phyloP scores from a whole-genome alignment of 2,888 invertebrate species.

The Acanthosepion pharaonis region DNA sequence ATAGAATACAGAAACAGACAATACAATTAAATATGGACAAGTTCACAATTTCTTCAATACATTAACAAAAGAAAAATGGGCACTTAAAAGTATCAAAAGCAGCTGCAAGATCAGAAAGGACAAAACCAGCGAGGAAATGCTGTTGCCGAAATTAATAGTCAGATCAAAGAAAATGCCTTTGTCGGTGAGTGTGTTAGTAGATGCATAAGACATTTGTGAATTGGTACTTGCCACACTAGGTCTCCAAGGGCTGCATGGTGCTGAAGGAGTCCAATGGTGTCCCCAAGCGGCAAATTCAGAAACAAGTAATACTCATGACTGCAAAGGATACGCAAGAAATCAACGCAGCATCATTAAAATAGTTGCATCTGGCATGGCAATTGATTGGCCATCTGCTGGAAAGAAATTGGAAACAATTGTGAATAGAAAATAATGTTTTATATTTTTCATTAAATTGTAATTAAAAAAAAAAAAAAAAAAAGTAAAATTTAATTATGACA shows the following conservation, averaged over 20 bases:
- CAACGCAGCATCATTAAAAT: constrained; percentile 79
- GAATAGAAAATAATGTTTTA: neutral
- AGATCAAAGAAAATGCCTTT: constrained; percentile 79
- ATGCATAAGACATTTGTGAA: constrained; percentile 79
- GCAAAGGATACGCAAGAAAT: constrained; percentile 92
- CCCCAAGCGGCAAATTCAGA: constrained; percentile 87
- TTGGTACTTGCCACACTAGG: constrained; percentile 82
- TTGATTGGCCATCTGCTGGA: constrained; percentile 72
- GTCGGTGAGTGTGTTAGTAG: constrained; percentile 77
- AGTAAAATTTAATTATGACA: too few species aligned
- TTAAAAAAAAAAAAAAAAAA: too few species aligned
- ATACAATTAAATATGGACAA: too few species aligned
- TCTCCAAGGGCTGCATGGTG: constrained; percentile 80
- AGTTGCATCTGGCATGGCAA: constrained; percentile 79
- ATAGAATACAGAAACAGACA: too few species aligned
- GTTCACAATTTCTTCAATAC: too few species aligned
- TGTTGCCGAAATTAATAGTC: constrained; percentile 87
- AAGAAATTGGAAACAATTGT: neutral
- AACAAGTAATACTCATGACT: constrained; percentile 96
- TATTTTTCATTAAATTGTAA: too few species aligned
- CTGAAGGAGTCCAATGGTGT: constrained; percentile 70
- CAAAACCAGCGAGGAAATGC: constrained; percentile 90
- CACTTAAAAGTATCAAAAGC: constrained; percentile 88
- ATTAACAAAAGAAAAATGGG: constrained; percentile 72
- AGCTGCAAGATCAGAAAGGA: constrained; percentile 88